phyloP scores from a whole-genome alignment of 2,113 vertebrate species.

The Speoplatyrhinus poulsoni region DNA sequence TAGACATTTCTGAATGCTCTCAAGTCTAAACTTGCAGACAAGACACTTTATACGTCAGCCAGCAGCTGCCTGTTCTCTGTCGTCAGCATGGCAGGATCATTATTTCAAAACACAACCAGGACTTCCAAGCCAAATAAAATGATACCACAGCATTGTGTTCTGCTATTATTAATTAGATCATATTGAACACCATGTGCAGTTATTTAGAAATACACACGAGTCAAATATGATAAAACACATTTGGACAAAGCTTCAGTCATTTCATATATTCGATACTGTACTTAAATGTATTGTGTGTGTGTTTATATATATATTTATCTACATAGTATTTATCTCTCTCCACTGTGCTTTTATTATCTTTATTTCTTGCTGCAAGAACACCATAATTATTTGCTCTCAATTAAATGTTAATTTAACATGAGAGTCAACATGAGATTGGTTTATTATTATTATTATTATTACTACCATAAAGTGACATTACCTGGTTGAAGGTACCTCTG shows the following conservation, averaged over 20 bases:
- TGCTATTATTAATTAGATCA: conserved; percentile 60
- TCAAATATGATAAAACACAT: background rate
- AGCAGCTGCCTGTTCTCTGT: conserved; percentile 16
- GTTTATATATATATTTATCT: no score
- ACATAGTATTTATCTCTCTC: no score
- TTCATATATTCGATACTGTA: no score
- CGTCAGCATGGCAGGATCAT: conserved; percentile 54
- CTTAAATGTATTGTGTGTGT: no score
- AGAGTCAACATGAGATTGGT: background rate
- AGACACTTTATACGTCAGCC: conserved; percentile 10
- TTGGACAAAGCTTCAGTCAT: no score
- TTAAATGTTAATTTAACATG: background rate
- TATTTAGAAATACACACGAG: conserved; percentile 44
- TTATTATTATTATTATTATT: background rate
- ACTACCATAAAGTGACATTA: conserved; percentile 52
- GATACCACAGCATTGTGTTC: conserved; percentile 37
- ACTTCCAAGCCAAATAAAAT: conserved; percentile 42
- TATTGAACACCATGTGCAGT: conserved; percentile 53
- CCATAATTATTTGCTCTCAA: no score
- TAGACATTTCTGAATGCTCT: background rate
- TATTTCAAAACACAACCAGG: conserved; percentile 46
- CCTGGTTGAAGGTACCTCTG: conserved; percentile 78
- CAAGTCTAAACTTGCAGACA: conserved; percentile 2
- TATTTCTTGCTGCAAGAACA: no score
- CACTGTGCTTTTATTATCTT: no score